Percentiles rank a stretch among this genome's conserved stretches.
phyloP scores from a whole-genome alignment of 2,888 invertebrate genomes.

The Cheilosia impressa region DNA sequence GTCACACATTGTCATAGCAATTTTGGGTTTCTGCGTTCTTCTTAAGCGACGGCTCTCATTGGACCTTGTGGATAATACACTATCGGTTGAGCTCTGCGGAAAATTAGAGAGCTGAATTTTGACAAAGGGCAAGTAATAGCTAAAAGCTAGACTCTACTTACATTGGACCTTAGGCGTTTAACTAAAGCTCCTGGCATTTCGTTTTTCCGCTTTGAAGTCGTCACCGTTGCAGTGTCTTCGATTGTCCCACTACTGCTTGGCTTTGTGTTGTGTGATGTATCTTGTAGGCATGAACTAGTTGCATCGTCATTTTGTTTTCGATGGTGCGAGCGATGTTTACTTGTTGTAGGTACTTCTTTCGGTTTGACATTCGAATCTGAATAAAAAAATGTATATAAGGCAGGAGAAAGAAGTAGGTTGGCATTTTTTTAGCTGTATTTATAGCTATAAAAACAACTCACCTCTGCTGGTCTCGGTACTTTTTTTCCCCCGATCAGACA shows the following conservation, averaged over 20 bases:
- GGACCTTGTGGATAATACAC: neutral
- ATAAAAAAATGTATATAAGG: no score
- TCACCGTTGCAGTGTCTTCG: neutral
- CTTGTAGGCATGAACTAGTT: no score
- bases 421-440: no score
- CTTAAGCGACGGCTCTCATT: neutral
- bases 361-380: no score
- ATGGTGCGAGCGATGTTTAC: no score
- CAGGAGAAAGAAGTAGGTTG: no score
- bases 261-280: no score
- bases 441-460: no score
- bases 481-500: neutral
- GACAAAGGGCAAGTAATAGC: neutral
- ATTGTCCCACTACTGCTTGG: no score
- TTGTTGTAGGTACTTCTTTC: no score
- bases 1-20: conserved; percentile 60
- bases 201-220: conserved; percentile 22
- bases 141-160: neutral
- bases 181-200: neutral
- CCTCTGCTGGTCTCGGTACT: no score
- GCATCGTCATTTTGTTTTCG: no score
- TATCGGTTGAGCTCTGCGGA: conserved; percentile 30
- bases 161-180: conserved; percentile 15
- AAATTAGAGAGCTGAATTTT: neutral
- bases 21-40: conserved; percentile 35